phyloP scores from a whole-genome alignment of 2,888 invertebrate genomes.

The Synanthedon formicaeformis region DNA sequence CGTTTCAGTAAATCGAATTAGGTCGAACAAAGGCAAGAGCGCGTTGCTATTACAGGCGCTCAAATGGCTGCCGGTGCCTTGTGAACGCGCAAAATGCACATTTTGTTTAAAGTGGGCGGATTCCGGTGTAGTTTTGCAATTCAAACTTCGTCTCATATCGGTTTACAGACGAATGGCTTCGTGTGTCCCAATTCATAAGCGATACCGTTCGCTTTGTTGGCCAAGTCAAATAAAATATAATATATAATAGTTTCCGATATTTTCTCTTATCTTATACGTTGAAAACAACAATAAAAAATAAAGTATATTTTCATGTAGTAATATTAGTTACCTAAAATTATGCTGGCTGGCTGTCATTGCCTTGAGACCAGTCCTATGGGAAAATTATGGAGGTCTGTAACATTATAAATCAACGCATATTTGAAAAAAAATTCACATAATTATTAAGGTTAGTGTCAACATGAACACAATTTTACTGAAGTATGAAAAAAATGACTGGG shows the following conservation, averaged over 20 bases:
- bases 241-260: not conserved
- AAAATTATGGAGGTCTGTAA: too few relatives aligned
- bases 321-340: too few relatives aligned
- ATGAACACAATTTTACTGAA: too few relatives aligned
- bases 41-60: not conserved
- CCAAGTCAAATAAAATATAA: not conserved
- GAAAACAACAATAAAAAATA: too few relatives aligned
- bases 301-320: too few relatives aligned
- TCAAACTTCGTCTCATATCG: slow-evolving; percentile 60
- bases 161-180: slow-evolving; percentile 49
- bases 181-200: slow-evolving; percentile 12
- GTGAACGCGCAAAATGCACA: slow-evolving; percentile 7
- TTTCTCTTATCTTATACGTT: too few relatives aligned
- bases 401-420: too few relatives aligned
- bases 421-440: too few relatives aligned
- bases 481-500: too few relatives aligned
- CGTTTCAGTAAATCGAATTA: not conserved
- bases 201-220: not conserved
- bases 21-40: not conserved
- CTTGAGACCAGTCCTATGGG: too few relatives aligned
- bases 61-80: not conserved
- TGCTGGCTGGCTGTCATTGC: too few relatives aligned
- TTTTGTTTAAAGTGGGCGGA: slow-evolving; percentile 18
- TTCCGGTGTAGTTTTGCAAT: slow-evolving; percentile 51
- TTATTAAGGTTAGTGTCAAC: too few relatives aligned